These are phyloP conservation scores for Agrochola lota DNA, from an alignment of 2,888 invertebrate species.

Conservation along the genomic window DNA sequence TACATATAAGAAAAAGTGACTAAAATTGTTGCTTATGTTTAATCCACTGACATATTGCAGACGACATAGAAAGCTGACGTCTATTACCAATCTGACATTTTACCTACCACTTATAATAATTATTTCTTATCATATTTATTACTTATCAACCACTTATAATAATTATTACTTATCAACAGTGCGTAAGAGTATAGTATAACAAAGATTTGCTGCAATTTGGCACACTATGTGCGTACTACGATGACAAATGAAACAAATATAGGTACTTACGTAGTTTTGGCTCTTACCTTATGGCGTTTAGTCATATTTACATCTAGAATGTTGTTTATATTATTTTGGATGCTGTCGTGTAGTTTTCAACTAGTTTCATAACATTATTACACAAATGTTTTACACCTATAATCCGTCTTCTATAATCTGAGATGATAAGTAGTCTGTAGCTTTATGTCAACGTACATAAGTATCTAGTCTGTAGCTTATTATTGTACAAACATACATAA, in stretches of 20 bases:
- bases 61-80: conserved; percentile 2
- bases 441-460: neutral
- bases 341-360: neutral
- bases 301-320: conserved; percentile 12
- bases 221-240: neutral
- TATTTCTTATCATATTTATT: no score
- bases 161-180: neutral
- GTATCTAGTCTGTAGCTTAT: neutral
- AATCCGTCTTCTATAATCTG: neutral
- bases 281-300: conserved; percentile 6
- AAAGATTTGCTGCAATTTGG: conserved; percentile 41
- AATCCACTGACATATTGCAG: neutral
- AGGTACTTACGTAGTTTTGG: conserved; percentile 27
- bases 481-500: no score
- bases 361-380: neutral
- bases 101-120: conserved; percentile 1
- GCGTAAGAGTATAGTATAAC: neutral
- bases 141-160: no score
- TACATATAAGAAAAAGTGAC: no score
- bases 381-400: neutral
- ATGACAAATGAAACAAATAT: conserved; percentile 20
- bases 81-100: conserved; percentile 3
- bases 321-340: conserved; percentile 15
- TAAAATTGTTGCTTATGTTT: neutral
- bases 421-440: neutral